A percentile compares a stretch with the other conserved stretches of the same genome.
Evolutionary conservation across 2,113 vertebrate species (phyloP).

Genomic region (Neolamprologus variostigma): DNA sequence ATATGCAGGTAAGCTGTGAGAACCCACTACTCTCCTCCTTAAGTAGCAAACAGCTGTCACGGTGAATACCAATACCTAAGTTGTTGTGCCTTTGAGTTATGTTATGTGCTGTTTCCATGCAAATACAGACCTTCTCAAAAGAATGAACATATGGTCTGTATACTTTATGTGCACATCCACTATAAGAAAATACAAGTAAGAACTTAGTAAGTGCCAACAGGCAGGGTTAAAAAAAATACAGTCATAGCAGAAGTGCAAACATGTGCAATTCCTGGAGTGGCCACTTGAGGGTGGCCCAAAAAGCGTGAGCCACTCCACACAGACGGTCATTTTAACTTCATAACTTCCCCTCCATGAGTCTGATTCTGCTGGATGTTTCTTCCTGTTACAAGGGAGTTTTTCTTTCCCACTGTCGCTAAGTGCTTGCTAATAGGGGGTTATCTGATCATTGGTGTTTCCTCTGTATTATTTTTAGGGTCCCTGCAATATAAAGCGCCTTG

Average conservation of each 20-base stretch:
- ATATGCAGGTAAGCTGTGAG: neutral
- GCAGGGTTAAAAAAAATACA: neutral
- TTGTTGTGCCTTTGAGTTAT: neutral
- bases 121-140: neutral
- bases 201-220: neutral
- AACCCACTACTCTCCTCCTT: neutral
- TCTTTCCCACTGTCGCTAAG: neutral
- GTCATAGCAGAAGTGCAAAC: neutral
- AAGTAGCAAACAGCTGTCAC: neutral
- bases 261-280: neutral
- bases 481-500: neutral
- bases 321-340: rapidly evolving
- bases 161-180: neutral
- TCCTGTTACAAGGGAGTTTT: neutral
- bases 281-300: neutral
- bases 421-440: neutral
- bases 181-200: neutral
- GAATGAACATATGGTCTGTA: neutral
- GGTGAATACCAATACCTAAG: neutral
- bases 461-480: neutral
- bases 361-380: neutral
- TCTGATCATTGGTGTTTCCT: rapidly evolving
- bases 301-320: neutral
- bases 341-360: neutral
- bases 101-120: neutral